Percentiles rank a stretch among this genome's conserved stretches.
Conservation (phyloP, 2,888 invertebrate genomes). For the Carpatolechia fugitivella region DNA sequence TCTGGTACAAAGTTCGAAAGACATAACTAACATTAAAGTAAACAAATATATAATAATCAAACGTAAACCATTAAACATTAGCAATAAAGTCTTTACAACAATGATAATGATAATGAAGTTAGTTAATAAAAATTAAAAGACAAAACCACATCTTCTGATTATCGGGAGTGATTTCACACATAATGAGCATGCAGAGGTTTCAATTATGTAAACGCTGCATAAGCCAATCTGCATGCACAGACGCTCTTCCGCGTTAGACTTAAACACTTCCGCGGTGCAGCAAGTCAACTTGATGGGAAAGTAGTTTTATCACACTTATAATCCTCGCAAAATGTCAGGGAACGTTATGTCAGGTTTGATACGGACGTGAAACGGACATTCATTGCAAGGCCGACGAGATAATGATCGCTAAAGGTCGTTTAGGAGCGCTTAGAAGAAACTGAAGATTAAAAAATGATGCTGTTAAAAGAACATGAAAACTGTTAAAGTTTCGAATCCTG, state of each 20-base stretch:
- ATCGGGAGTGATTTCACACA: conserved; percentile 9
- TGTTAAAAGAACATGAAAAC: background rate
- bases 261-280: conserved; percentile 45
- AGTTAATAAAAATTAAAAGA: too few species aligned
- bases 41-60: background rate
- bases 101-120: background rate
- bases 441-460: conserved; percentile 24
- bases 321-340: conserved; percentile 26
- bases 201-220: conserved; percentile 19
- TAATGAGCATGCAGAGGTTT: conserved; percentile 11
- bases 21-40: background rate
- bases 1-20: background rate
- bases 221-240: conserved; percentile 16
- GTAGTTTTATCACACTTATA: conserved; percentile 29
- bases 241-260: conserved; percentile 42
- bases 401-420: conserved; percentile 51
- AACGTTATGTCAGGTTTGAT: conserved; percentile 26
- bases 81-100: background rate
- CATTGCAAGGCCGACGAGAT: conserved; percentile 57
- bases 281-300: conserved; percentile 40
- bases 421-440: conserved; percentile 23
- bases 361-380: conserved; percentile 52
- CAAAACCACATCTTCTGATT: background rate
- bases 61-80: background rate
- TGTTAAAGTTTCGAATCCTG: background rate